Percentiles rank a stretch among this genome's conserved stretches.
Evolutionary conservation across 2,888 invertebrate species (phyloP).

Genomic region (Tuta absoluta): DNA sequence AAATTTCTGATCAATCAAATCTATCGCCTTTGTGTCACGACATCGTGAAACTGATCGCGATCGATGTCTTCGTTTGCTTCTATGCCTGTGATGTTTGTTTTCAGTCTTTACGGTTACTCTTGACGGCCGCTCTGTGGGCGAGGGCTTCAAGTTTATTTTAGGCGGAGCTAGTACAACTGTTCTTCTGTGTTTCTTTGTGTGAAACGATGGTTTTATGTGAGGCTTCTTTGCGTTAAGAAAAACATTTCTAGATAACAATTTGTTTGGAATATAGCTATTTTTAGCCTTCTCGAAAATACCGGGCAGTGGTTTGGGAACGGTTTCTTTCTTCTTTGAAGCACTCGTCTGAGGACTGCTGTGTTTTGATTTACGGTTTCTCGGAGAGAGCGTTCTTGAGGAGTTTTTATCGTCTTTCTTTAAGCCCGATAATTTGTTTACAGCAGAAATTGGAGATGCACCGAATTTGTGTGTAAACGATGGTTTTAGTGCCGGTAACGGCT

Average conservation of each 20-base stretch:
- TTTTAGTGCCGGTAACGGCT: conserved; percentile 65
- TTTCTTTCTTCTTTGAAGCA: conserved; percentile 63
- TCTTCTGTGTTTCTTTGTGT: conserved; percentile 80
- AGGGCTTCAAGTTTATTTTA: conserved; percentile 73
- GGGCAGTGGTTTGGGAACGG: conserved; percentile 57
- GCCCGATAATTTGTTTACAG: conserved; percentile 49
- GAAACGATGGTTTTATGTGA: conserved; percentile 67
- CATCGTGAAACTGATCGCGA: conserved; percentile 74
- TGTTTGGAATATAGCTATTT: conserved; percentile 72
- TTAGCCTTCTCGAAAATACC: conserved; percentile 72
- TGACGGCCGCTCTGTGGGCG: conserved; percentile 68
- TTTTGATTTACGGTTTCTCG: conserved; percentile 63
- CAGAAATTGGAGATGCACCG: conserved; percentile 69
- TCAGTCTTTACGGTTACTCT: conserved; percentile 72
- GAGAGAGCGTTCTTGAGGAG: conserved; percentile 58
- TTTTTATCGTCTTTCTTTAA: conserved; percentile 59
- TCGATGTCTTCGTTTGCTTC: conserved; percentile 72
- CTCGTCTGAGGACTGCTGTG: conserved; percentile 50
- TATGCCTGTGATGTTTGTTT: conserved; percentile 72
- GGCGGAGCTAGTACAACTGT: conserved; percentile 76
- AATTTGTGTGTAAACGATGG: conserved; percentile 75
- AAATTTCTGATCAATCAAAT: conserved; percentile 80
- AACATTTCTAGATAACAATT: conserved; percentile 70
- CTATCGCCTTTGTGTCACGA: conserved; percentile 83
- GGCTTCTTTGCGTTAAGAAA: conserved; percentile 75